Evolutionary conservation across 2,113 vertebrate genomes (phyloP), one percentile per base, ranked within the genome.

Genomic region (Tachuris rubrigastra): DNA sequence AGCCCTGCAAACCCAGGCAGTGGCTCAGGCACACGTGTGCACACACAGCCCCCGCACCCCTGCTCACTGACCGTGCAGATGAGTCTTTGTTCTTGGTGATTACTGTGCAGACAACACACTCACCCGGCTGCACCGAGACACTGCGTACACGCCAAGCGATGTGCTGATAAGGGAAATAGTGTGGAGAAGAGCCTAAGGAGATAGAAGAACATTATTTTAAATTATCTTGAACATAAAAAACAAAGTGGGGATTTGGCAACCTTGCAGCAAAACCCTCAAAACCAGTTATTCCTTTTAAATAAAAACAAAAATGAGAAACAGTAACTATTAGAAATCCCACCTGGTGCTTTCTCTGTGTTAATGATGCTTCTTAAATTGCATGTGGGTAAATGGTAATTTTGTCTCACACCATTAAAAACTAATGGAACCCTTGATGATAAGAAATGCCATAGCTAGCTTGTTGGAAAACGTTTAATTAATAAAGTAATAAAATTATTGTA

Each of bases 401-500:
- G 98, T 98, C 96, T 98, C 98, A 98, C 98, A 98, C 98, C 98
- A 98, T 98, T 98, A 98, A 98, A 98, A 98, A 98, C 98, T 98
- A 98, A 98, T 98, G 98, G 98, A 98, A 98, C 98, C 98, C 98
- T 98, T 98, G 98, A 98, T 98, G 98, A 98, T 98, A 98, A 98
- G 98, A 98, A 98, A 98, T 97, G 98, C 98, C 98, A 98, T 97
- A 97, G 98, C 98, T 98, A 98, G 98, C 98, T 98, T 98, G 98
- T 98, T 98, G 98, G 98, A 98, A 98, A 98, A 98, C 98, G 98
- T 98, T 98, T 98, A 98, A 98, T 98, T 98, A 98, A 98, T 98
- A 98, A 98, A 98, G 98, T 98, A 98, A 98, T 98, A 98, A 98
- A 98, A 98, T 98, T 98, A 98, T 98, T 98, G 98, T 98, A 98